Percentiles rank a stretch among this genome's conserved stretches.
These are phyloP conservation scores for Tubulanus polymorphus DNA, from an alignment of 2,888 invertebrate species.

Conservation along the genomic window DNA sequence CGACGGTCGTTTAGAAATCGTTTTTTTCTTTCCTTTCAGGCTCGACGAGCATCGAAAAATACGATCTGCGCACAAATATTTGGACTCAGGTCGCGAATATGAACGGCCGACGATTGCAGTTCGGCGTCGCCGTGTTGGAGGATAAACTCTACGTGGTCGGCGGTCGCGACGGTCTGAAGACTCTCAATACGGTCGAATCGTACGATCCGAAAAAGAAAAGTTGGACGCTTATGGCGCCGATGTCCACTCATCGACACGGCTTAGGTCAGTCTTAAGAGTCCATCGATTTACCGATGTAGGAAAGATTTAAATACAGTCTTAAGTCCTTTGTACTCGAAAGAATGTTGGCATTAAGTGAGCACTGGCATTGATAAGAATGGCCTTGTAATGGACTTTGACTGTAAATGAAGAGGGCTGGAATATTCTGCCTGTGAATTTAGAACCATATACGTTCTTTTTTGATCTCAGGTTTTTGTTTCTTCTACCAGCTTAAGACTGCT, in stretches of 20 bases:
- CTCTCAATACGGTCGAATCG: conserved; percentile 59
- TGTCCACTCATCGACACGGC: conserved; percentile 78
- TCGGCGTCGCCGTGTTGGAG: conserved; percentile 75
- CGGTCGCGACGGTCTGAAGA: conserved; percentile 88
- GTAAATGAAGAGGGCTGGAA: no score
- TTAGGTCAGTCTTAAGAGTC: conserved; percentile 49
- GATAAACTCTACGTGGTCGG: conserved; percentile 79
- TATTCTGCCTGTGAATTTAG: no score
- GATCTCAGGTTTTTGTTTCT: no score
- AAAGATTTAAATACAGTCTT: no score
- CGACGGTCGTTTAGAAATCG: no score
- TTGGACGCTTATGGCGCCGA: conserved; percentile 76
- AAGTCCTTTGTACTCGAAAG: no score
- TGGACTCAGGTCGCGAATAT: conserved; percentile 76
- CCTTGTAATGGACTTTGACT: no score
- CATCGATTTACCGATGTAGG: no score
- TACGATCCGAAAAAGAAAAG: conserved; percentile 60
- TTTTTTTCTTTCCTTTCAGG: conserved; percentile 59
- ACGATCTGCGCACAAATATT: conserved; percentile 73
- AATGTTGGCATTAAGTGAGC: no score
- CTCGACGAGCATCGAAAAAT: conserved; percentile 84
- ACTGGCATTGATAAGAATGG: no score
- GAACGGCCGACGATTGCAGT: conserved; percentile 79
- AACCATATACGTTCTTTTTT: no score
- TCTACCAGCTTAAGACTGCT: no score